Conservation (phyloP, 1,140 invertebrate genomes). For the Druon quercuslanigerum region DNA sequence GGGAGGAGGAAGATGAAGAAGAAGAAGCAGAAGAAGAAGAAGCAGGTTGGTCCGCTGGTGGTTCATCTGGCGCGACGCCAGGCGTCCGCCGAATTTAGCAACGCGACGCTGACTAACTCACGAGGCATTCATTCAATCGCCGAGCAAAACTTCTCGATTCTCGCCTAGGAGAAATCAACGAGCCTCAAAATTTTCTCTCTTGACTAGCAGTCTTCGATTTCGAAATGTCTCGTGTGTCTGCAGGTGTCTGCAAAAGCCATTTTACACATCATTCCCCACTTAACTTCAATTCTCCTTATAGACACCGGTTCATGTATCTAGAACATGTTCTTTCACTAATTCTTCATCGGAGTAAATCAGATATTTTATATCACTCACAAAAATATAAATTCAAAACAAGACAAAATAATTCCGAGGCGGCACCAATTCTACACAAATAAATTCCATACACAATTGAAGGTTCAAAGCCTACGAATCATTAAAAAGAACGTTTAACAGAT, state of each 20-base stretch:
- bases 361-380: too few relatives aligned
- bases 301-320: neutral
- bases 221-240: neutral
- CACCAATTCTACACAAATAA: too few relatives aligned
- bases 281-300: neutral
- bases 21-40: conserved; percentile 41
- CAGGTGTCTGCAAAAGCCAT: neutral
- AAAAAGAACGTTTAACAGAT: too few relatives aligned
- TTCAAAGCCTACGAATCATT: too few relatives aligned
- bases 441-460: too few relatives aligned
- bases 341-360: too few relatives aligned
- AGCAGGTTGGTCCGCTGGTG: conserved; percentile 76
- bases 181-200: conserved; percentile 24
- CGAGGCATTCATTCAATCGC: conserved; percentile 74
- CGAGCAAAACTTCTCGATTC: conserved; percentile 57
- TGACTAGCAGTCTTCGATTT: neutral
- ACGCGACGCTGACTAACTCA: conserved; percentile 74
- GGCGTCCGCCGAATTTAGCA: conserved; percentile 73
- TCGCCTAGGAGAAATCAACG: conserved; percentile 12
- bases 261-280: neutral
- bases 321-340: too few relatives aligned
- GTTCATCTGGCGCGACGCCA: conserved; percentile 72
- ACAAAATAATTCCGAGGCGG: too few relatives aligned
- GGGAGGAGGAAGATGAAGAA: neutral
- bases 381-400: too few relatives aligned